phyloP scores from a whole-genome alignment of 2,113 vertebrate species.

The Megaceryle maxima region DNA sequence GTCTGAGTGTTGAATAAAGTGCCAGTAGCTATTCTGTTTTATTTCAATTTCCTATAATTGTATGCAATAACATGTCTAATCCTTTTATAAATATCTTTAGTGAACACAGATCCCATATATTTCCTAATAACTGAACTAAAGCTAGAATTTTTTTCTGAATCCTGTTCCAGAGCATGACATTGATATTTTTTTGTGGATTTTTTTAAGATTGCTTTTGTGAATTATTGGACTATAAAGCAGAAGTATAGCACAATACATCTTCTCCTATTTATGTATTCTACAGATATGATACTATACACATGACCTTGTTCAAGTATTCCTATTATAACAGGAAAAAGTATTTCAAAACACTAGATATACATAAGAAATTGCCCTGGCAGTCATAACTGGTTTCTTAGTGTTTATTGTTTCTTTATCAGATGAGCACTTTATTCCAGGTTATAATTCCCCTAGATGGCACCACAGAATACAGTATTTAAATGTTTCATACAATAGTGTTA shows the following conservation, averaged over 20 bases:
- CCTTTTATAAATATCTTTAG: background rate
- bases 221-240: conserved; percentile 42
- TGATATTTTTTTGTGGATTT: conserved; percentile 39
- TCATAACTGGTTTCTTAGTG: conserved; percentile 31
- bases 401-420: conserved; percentile 17
- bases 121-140: conserved; percentile 4
- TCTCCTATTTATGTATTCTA: background rate
- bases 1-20: background rate
- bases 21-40: background rate
- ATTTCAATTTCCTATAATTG: conserved; percentile 15
- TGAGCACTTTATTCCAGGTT: conserved; percentile 3
- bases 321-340: conserved; percentile 41
- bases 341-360: background rate
- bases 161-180: conserved; percentile 10
- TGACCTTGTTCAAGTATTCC: conserved; percentile 45
- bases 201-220: conserved; percentile 59
- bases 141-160: background rate
- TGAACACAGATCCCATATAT: background rate
- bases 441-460: conserved; percentile 81
- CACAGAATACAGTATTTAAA: conserved; percentile 76
- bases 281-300: background rate
- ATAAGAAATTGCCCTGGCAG: conserved; percentile 30
- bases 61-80: background rate
- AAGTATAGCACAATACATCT: background rate
- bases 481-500: conserved; percentile 49